Evolutionary conservation across 2,113 vertebrate species (phyloP).

Genomic region (Nicator chloris): DNA sequence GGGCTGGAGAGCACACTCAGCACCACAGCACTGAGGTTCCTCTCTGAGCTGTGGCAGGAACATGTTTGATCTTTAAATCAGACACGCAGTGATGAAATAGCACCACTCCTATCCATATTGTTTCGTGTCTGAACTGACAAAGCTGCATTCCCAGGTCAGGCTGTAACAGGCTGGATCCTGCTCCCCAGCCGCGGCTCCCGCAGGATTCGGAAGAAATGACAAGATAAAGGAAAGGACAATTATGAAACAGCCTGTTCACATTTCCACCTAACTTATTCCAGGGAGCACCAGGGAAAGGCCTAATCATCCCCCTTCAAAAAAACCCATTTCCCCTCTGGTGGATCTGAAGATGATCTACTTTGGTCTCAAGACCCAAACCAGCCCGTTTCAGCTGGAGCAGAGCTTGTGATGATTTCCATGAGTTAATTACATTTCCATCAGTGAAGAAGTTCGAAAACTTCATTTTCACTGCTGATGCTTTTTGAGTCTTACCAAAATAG

Average conservation of each 20-base stretch:
- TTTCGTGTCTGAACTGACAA: not conserved
- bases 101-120: not conserved
- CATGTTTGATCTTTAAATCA: not conserved
- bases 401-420: not conserved
- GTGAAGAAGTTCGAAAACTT: conserved; percentile 28
- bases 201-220: not conserved
- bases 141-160: not conserved
- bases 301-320: not conserved
- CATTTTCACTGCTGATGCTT: not conserved
- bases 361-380: not conserved
- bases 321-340: not conserved
- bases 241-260: conserved; percentile 32
- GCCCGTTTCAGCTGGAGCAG: not conserved
- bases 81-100: not conserved
- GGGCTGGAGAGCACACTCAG: not conserved
- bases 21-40: not conserved
- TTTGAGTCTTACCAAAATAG: not conserved
- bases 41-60: not conserved
- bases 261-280: not conserved
- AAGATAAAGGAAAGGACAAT: conserved; percentile 49
- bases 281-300: not conserved
- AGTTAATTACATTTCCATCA: conserved; percentile 52
- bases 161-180: not conserved
- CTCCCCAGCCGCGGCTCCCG: not conserved
- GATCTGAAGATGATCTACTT: not conserved